These are phyloP conservation scores for Sitta europaea DNA, from an alignment of 2,113 vertebrate genomes.

Conservation along the genomic window DNA sequence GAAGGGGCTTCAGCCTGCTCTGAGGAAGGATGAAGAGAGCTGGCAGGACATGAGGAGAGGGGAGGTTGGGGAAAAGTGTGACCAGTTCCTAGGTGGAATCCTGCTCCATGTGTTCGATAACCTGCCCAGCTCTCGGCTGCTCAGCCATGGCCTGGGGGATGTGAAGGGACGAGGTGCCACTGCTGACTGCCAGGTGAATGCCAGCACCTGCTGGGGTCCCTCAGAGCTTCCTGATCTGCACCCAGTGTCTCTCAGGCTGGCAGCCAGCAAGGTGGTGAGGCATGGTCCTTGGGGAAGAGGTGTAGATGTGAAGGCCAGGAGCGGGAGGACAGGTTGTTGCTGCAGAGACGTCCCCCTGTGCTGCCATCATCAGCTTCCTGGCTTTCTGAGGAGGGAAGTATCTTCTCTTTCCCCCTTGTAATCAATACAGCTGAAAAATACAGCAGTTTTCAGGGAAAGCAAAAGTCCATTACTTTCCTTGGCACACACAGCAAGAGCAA, in stretches of 20 bases:
- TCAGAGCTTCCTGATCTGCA: neutral
- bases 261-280: neutral
- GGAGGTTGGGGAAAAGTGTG: neutral
- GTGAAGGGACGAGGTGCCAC: neutral
- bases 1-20: neutral
- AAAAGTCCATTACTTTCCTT: neutral
- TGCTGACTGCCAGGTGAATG: neutral
- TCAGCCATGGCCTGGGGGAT: accelerated
- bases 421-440: neutral
- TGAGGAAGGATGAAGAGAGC: neutral
- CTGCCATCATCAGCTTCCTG: neutral
- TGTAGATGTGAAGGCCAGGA: neutral
- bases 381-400: neutral
- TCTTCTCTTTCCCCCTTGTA: neutral
- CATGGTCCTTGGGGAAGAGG: neutral
- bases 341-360: neutral
- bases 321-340: neutral
- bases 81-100: neutral
- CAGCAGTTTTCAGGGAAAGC: neutral
- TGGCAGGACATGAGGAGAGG: neutral
- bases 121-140: neutral
- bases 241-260: neutral
- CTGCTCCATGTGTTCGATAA: neutral
- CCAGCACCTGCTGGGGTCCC: accelerated
- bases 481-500: neutral